phyloP scores from a whole-genome alignment of 2,888 invertebrate species.

The Aspidiotus destructor region DNA sequence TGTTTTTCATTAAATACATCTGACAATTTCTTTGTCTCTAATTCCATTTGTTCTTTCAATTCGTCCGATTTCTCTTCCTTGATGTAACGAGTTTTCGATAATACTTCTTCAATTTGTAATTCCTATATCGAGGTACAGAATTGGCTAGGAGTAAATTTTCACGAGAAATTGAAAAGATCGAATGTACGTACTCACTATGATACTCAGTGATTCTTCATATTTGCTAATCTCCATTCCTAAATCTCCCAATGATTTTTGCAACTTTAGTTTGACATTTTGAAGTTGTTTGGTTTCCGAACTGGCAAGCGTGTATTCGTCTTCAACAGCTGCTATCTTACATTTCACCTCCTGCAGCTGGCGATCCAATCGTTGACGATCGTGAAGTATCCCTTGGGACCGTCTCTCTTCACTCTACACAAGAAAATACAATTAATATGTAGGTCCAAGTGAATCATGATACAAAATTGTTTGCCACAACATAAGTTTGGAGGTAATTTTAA shows the following conservation, averaged over 20 bases:
- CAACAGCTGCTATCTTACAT: neutral
- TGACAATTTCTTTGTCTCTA: neutral
- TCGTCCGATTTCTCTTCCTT: conserved; percentile 13
- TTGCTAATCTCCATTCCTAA: neutral
- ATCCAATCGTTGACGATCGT: neutral
- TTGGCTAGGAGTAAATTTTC: neutral
- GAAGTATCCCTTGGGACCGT: neutral
- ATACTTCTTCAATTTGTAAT: neutral
- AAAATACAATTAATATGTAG: no score
- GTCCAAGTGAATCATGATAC: no score
- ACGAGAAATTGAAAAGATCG: neutral
- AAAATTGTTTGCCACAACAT: no score
- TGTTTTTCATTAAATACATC: neutral
- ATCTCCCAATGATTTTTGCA: neutral
- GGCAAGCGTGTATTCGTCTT: neutral
- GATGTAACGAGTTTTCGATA: neutral
- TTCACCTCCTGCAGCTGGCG: neutral
- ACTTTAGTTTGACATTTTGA: neutral
- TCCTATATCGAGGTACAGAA: neutral
- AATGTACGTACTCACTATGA: neutral
- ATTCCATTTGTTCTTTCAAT: neutral
- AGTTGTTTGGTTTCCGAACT: neutral
- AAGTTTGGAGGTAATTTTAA: no score
- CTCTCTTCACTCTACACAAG: neutral
- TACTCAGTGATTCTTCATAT: neutral